Conservation (phyloP, 2,113 vertebrate species). For the Pedetes capensis region DNA sequence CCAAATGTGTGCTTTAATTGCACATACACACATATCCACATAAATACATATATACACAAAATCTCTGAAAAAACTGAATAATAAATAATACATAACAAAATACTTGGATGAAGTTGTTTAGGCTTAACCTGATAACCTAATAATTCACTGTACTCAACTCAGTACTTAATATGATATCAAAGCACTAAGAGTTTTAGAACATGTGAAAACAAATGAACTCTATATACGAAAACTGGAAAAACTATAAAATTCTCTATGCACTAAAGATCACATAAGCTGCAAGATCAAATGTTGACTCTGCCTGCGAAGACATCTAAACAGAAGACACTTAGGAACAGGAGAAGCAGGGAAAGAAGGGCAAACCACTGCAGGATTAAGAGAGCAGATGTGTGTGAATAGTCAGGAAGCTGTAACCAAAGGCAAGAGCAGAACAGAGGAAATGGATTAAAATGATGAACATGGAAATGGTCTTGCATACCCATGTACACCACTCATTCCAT, state of each 20-base stretch:
- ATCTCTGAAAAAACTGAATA: conserved; percentile 14
- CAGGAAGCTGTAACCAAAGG: neutral
- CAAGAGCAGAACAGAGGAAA: neutral
- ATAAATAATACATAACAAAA: neutral
- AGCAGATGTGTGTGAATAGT: neutral
- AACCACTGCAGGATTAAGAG: neutral
- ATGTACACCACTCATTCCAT: neutral
- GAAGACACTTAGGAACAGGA: neutral
- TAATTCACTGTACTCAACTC: neutral
- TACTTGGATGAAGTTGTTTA: neutral
- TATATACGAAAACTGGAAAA: neutral
- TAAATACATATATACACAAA: neutral
- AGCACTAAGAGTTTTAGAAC: neutral
- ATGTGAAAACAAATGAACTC: neutral
- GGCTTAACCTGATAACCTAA: neutral
- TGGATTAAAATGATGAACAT: neutral
- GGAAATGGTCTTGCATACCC: neutral
- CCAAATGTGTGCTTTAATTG: conserved; percentile 9
- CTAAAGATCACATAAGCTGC: neutral
- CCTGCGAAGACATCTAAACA: neutral
- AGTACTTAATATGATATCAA: conserved; percentile 15
- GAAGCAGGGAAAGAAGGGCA: neutral
- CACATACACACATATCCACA: neutral
- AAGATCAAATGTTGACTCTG: neutral
- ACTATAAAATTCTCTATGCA: neutral